A percentile compares a stretch with the other conserved stretches of the same genome.
Evolutionary conservation across 2,113 vertebrate species (phyloP).

Genomic region (Takifugu bimaculatus): DNA sequence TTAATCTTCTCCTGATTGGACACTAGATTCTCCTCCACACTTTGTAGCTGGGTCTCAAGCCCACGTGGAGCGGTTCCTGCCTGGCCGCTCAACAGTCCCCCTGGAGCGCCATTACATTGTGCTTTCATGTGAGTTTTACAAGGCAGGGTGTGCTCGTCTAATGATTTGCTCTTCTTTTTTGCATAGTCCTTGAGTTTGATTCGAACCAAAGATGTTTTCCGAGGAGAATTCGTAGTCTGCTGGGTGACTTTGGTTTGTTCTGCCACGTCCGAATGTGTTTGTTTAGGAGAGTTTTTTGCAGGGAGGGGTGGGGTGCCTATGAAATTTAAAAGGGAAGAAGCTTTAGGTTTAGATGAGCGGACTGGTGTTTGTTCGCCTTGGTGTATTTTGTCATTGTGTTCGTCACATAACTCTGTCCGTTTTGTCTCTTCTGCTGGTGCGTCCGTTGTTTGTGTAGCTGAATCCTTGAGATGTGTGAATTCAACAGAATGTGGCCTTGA

Average conservation of each 20-base stretch:
- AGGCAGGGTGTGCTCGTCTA: constrained; percentile 51
- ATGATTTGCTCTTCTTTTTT: constrained; percentile 55
- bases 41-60: constrained; percentile 85
- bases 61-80: constrained; percentile 51
- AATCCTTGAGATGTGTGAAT: constrained; percentile 56
- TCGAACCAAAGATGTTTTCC: constrained; percentile 17
- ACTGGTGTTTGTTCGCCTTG: constrained; percentile 25
- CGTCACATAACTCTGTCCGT: constrained; percentile 14
- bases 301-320: constrained; percentile 45
- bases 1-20: constrained; percentile 99
- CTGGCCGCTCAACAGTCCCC: constrained; percentile 66
- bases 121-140: constrained; percentile 61
- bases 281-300: constrained; percentile 37
- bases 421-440: constrained; percentile 25
- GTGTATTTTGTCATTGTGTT: constrained; percentile 31
- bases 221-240: constrained; percentile 14
- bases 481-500: constrained; percentile 62
- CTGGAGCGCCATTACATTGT: constrained; percentile 75
- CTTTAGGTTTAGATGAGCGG: constrained; percentile 29
- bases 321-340: constrained; percentile 28
- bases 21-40: constrained; percentile 89
- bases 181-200: constrained; percentile 43
- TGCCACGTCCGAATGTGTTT: constrained; percentile 27
- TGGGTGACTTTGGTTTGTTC: constrained; percentile 47
- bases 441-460: constrained; percentile 61